Base-by-base conservation (phyloP, 2,113 vertebrate species). In the Poicephalus meyeri region DNA sequence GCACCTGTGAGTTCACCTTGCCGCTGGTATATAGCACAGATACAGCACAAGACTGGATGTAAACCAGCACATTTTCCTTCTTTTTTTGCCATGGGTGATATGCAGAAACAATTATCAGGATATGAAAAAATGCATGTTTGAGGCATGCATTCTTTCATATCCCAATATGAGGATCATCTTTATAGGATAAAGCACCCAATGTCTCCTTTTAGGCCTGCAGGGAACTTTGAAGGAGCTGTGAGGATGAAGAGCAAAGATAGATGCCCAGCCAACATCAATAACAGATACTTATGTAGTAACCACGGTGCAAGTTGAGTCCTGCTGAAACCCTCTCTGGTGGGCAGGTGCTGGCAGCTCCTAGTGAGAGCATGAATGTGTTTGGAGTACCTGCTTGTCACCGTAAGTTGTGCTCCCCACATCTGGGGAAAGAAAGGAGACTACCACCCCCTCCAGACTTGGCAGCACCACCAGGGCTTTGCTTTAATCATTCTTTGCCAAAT, bases 401-500 rank as follows among this genome's bases (percentile, higher is more conserved):
- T 0, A 3, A 58, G 31, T 41, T 89, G 29, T 69, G 14, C 26
- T 85, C 14, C 42, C 35, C 46, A 44, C 12, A 16, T 69, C 7
- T 41, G 63, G 33, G 21, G 35, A 69, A 58, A 23, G 31, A n/a
- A 87, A 39, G 47, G 29, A 16, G 5, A 3, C 35, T 68, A 3
- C 1, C 6, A 60, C 47, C 13, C 26, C 19, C 20, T 91, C 52
- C 25, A 78, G 64, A 26, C 69, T 79, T 87, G 25, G 20, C 49
- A 83, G 71, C 1, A 0, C 39, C 5, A 1, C 58, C 4, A 5
- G 14, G 47, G 74, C 74, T 97, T 96, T 88, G 35, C 56, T 89
- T 87, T 82, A 95, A 96, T 91, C 81, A 26, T 94, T 29, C 52
- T 87, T 44, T 85, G 31, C 52, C 3, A 2, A 91, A 79, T n/a